phyloP scores from a whole-genome alignment of 2,888 invertebrate genomes.

The Oeneis ivallda region DNA sequence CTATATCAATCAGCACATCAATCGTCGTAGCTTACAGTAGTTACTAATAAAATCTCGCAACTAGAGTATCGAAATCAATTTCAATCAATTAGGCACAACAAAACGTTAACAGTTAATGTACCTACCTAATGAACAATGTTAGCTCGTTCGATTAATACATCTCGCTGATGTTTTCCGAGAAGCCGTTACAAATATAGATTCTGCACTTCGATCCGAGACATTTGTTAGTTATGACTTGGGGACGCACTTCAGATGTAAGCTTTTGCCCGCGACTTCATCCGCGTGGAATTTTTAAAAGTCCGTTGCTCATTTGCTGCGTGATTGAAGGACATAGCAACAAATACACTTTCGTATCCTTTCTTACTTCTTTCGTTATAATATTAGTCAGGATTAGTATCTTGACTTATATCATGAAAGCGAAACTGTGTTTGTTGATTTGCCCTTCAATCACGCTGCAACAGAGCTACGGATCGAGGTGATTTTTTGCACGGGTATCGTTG shows the following conservation, averaged over 20 bases:
- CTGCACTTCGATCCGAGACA: constrained; percentile 48
- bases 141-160: constrained; percentile 54
- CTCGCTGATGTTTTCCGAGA: constrained; percentile 51
- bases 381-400: no score
- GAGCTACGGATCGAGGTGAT: no score
- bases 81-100: constrained; percentile 7
- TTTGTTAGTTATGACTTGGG: constrained; percentile 46
- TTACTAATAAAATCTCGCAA: neutral
- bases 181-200: constrained; percentile 42
- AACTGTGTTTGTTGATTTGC: no score
- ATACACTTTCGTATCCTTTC: no score
- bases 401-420: no score
- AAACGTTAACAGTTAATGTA: constrained; percentile 2
- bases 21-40: neutral
- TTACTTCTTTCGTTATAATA: no score
- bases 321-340: no score
- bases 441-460: no score
- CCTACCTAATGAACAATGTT: constrained; percentile 21
- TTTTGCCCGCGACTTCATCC: no score
- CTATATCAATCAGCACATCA: neutral
- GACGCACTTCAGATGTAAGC: constrained; percentile 33
- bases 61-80: neutral
- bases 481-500: no score
- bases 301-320: no score
- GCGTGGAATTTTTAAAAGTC: no score